A percentile compares a stretch with the other conserved stretches of the same genome.
These are phyloP conservation scores for Lacerta viridis DNA, from an alignment of 2,797 vertebrate species.

Conservation along the genomic window DNA sequence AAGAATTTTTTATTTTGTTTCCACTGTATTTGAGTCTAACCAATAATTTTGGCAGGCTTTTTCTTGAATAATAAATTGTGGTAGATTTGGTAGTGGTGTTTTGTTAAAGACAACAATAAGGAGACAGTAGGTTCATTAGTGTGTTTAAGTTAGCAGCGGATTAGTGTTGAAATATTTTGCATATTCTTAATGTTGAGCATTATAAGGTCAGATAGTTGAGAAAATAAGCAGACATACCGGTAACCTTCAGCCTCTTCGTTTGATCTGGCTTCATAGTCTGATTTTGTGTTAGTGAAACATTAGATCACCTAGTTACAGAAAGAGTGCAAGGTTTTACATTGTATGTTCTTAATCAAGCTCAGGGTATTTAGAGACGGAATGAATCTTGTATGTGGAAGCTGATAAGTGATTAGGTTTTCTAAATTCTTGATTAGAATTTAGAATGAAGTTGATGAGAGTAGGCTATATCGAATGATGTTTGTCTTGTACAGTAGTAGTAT, in stretches of 20 bases:
- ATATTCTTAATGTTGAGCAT: not conserved
- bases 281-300: not conserved
- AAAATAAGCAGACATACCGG: not conserved
- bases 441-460: not conserved
- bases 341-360: not conserved
- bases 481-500: not conserved
- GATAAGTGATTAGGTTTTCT: not conserved
- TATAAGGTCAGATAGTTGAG: not conserved
- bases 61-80: not conserved
- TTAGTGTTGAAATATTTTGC: not conserved
- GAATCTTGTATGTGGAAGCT: not conserved
- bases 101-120: not conserved
- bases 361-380: not conserved
- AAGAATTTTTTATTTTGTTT: too few species aligned
- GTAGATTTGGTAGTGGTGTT: too few species aligned
- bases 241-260: not conserved
- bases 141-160: not conserved
- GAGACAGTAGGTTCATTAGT: not conserved
- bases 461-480: not conserved
- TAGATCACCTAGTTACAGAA: not conserved
- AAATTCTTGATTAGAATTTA: not conserved
- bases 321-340: not conserved
- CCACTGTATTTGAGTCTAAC: not conserved
- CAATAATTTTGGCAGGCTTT: not conserved
- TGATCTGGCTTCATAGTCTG: not conserved